Percentiles rank a stretch among this genome's conserved stretches.
phyloP scores from a whole-genome alignment of 1,140 invertebrate species.

The Drosophila willistoni region DNA sequence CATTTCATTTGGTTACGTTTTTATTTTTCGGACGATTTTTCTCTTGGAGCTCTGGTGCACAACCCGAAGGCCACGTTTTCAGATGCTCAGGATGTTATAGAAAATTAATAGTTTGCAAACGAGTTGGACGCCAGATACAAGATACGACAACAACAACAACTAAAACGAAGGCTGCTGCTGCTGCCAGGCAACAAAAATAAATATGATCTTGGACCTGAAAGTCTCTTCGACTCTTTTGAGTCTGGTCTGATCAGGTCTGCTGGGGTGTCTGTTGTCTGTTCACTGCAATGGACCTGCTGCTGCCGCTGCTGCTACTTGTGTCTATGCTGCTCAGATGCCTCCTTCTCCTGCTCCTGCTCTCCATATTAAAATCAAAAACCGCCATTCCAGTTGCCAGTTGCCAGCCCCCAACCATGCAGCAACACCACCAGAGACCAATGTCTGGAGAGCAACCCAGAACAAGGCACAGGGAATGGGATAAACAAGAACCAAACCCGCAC shows the following conservation, averaged over 20 bases:
- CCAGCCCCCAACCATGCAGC: conserved; percentile 39
- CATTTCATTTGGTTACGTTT: conserved; percentile 19
- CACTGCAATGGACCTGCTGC: conserved; percentile 7
- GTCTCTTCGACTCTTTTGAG: conserved; percentile 17
- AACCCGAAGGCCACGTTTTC: conserved; percentile 69
- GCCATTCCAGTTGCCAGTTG: conserved; percentile 18
- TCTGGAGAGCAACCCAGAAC: conserved; percentile 27
- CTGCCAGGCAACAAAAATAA: conserved; percentile 41
- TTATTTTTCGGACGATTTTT: conserved; percentile 20
- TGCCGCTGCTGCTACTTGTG: conserved; percentile 9
- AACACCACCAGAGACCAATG: conserved; percentile 30
- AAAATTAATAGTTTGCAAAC: conserved; percentile 81
- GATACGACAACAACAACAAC: conserved; percentile 57
- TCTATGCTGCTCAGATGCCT: conserved; percentile 7
- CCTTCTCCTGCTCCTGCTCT: conserved; percentile 12
- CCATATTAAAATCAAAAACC: conserved; percentile 12
- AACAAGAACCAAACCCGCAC: conserved; percentile 36
- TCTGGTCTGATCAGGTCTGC: conserved; percentile 24
- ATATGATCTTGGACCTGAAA: conserved; percentile 14
- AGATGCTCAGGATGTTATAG: conserved; percentile 70
- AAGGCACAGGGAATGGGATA: not conserved
- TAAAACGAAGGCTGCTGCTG: conserved; percentile 21
- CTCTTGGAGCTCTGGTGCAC: conserved; percentile 27
- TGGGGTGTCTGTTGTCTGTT: conserved; percentile 15
- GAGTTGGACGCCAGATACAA: conserved; percentile 78